Base-by-base conservation (phyloP, 2,113 vertebrate genomes). In the Rhegmatorhina hoffmannsi region DNA sequence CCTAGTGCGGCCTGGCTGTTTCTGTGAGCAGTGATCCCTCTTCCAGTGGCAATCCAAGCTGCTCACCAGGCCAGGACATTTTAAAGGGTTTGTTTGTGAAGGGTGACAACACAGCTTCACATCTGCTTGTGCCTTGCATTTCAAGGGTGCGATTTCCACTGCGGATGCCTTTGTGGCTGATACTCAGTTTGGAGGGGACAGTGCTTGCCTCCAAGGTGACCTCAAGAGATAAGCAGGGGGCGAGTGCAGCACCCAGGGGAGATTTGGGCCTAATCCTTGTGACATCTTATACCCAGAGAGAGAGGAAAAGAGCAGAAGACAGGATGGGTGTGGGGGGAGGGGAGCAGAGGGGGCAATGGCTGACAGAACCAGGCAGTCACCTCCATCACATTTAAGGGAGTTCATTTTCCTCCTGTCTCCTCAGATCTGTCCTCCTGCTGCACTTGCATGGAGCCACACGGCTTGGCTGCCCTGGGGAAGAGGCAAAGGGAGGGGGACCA, bases 351-450 rank as follows among this genome's bases (percentile, higher is more conserved):
- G 17, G 23, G 18, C 10, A 13, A 94, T 53, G 76, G 60, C 73
- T 86, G 84, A 85, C 75, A 93, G 62, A 95, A 88, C 87, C 43
- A 90, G 93, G 91, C 90, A 90, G 77, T 92, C 0, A 13, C 82
- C 92, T 94, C 89, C 84, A 94, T 91, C 90, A 91, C 50, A 31
- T 94, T 96, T 91, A 88, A 95, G 89, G 89, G 75, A 95, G 93
- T 91, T 95, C 13, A 1, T 96, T 96, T 95, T 91, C 96, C 88
- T 96, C 89, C 93, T 96, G 96, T 95, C 97, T 97, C 47, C 93
- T 96, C 80, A 13, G 68, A 96, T 97, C 96, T 96, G 79, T 94
- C 93, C 87, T 95, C 77, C 84, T 7, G 13, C 88, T 90, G 49
- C 0, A 5, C 72, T 79, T 53, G 60, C 77, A 87, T 6, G 12